A percentile compares a stretch with the other conserved stretches of the same genome.
Evolutionary conservation across 2,888 invertebrate genomes (phyloP).

Genomic region (Eubasilissa splendida): DNA sequence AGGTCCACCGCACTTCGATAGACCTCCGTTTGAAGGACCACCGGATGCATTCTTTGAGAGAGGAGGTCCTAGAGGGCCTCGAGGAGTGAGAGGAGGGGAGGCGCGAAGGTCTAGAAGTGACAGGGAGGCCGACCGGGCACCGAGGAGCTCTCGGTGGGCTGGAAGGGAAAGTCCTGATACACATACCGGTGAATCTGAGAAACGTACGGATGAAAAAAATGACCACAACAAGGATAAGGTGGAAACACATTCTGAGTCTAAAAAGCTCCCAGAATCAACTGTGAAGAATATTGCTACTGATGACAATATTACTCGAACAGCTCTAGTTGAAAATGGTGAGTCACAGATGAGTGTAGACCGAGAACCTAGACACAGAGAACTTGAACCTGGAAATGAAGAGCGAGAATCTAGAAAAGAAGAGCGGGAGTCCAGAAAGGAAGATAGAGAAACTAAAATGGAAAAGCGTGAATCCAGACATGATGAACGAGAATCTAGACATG

Average conservation of each 20-base stretch:
- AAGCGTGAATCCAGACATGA: no score
- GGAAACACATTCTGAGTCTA: conserved; percentile 18
- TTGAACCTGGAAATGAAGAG: conserved; percentile 32
- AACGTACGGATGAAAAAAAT: conserved; percentile 61
- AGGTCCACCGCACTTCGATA: conserved; percentile 60
- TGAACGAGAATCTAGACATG: no score
- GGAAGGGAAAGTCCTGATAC: conserved; percentile 61
- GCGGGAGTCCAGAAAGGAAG: no score
- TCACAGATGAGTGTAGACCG: conserved; percentile 1
- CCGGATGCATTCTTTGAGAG: conserved; percentile 67
- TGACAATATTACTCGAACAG: neutral
- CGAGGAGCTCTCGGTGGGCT: conserved; percentile 56
- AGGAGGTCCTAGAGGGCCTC: conserved; percentile 59
- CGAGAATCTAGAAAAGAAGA: conserved; percentile 19
- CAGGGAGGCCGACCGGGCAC: conserved; percentile 37
- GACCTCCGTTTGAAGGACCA: conserved; percentile 58
- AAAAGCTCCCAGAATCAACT: conserved; percentile 13
- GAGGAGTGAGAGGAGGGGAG: conserved; percentile 45
- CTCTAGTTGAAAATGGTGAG: conserved; percentile 15
- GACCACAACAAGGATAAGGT: conserved; percentile 49
- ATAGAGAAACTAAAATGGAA: no score
- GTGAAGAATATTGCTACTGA: conserved; percentile 13
- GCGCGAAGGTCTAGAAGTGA: conserved; percentile 47
- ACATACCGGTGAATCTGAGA: conserved; percentile 61
- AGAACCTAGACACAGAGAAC: neutral